phyloP scores from a whole-genome alignment of 2,888 invertebrate genomes.

The Amphipyra berbera region DNA sequence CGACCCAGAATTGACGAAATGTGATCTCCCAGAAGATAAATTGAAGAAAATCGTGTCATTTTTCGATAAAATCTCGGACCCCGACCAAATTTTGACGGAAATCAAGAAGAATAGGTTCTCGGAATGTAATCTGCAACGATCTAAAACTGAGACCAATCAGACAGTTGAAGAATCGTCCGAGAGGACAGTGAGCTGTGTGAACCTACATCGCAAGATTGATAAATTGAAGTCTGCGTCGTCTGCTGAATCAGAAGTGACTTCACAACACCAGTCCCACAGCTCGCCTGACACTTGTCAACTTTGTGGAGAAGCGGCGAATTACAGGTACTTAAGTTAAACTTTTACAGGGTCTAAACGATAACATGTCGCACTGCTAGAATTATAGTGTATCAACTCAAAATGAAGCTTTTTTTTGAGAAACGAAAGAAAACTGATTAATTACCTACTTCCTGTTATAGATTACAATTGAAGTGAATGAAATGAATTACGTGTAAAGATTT shows the following conservation, averaged over 20 bases:
- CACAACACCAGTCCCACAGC: constrained; percentile 40
- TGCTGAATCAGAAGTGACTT: constrained; percentile 58
- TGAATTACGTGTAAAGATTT: too few relatives aligned
- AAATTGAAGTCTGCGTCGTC: constrained; percentile 50
- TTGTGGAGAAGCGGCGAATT: constrained; percentile 77
- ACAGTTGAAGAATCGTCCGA: constrained; percentile 55
- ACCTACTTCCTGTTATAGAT: too few relatives aligned
- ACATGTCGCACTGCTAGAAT: too few relatives aligned
- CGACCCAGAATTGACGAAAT: constrained; percentile 67
- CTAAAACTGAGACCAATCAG: constrained; percentile 52
- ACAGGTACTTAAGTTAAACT: constrained; percentile 70
- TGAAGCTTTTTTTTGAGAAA: too few relatives aligned
- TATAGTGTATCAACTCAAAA: too few relatives aligned
- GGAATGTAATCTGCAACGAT: constrained; percentile 65
- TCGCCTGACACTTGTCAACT: constrained; percentile 67
- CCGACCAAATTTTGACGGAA: constrained; percentile 69
- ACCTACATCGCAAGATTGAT: constrained; percentile 57
- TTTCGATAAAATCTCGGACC: constrained; percentile 79
- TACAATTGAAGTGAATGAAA: too few relatives aligned
- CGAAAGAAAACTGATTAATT: too few relatives aligned
- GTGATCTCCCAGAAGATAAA: constrained; percentile 76
- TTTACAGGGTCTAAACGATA: background rate
- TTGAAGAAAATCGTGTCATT: constrained; percentile 84
- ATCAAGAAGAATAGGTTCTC: constrained; percentile 71
- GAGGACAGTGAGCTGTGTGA: constrained; percentile 68